Evolutionary conservation across 2,113 vertebrate genomes (phyloP).

Genomic region (Nanorana parkeri): DNA sequence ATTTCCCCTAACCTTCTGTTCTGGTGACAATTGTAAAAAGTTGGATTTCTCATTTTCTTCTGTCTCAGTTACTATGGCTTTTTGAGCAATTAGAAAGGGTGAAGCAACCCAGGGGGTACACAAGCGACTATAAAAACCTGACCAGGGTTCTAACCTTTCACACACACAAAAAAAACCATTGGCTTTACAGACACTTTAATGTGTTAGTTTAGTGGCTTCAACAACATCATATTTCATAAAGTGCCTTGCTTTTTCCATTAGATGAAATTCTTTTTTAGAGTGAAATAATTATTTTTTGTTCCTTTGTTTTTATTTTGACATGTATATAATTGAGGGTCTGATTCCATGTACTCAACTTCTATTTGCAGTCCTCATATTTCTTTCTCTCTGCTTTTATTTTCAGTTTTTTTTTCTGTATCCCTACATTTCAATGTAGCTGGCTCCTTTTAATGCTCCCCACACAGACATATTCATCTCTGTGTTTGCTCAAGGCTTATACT

Average conservation of each 20-base stretch:
- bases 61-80: no score
- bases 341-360: constrained; percentile 41
- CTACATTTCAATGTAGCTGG: constrained; percentile 39
- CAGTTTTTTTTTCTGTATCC: background rate
- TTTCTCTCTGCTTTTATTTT: background rate
- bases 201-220: background rate
- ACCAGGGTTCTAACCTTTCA: background rate
- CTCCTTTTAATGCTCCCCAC: background rate
- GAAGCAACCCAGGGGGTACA: no score
- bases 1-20: no score
- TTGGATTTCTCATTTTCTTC: no score
- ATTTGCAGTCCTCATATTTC: constrained; percentile 50
- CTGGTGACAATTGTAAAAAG: no score
- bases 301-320: background rate
- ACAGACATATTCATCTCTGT: constrained; percentile 43
- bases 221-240: background rate
- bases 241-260: background rate
- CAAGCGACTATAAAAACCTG: no score
- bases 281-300: background rate
- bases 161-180: background rate
- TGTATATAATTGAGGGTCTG: background rate
- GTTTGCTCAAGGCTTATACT: constrained; percentile 60
- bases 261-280: background rate
- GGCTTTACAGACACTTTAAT: background rate
- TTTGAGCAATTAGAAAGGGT: no score